Conservation (phyloP, 2,797 vertebrate species). For the Iguana delicatissima region DNA sequence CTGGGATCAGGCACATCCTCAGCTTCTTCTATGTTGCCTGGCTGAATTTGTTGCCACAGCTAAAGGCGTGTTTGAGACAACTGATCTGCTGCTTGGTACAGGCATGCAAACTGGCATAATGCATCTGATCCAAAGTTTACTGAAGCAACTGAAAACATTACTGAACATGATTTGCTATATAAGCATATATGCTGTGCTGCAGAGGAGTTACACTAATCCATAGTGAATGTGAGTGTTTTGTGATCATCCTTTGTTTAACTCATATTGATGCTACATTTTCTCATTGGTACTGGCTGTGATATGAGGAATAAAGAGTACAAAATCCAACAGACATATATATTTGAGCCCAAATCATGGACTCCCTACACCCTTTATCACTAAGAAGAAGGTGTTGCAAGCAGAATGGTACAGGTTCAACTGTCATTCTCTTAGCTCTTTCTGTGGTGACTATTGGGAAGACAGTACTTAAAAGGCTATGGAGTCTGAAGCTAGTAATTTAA, state of each 20-base stretch:
- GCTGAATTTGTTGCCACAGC: not conserved
- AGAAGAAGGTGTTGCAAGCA: not conserved
- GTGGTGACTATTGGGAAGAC: not conserved
- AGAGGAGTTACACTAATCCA: not conserved
- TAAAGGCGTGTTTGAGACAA: not conserved
- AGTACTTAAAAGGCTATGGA: not conserved
- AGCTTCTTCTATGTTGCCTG: not conserved
- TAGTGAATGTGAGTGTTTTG: conserved; percentile 16
- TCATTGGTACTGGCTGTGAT: conserved; percentile 60
- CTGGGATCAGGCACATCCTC: not conserved
- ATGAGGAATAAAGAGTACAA: not conserved
- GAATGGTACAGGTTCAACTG: not conserved
- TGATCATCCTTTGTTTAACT: conserved; percentile 36
- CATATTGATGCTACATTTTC: conserved; percentile 34
- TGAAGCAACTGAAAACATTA: not conserved
- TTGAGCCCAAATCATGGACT: not conserved
- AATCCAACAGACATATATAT: conserved; percentile 48
- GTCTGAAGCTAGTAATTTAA: not conserved
- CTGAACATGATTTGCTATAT: not conserved
- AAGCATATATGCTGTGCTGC: not conserved
- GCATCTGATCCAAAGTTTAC: not conserved
- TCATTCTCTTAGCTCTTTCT: not conserved
- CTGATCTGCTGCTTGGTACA: not conserved
- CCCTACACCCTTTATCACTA: not conserved
- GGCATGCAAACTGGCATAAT: conserved; percentile 8